These are phyloP conservation scores for Dreissena rostriformis DNA, from an alignment of 1,140 invertebrate genomes.

Conservation along the genomic window DNA sequence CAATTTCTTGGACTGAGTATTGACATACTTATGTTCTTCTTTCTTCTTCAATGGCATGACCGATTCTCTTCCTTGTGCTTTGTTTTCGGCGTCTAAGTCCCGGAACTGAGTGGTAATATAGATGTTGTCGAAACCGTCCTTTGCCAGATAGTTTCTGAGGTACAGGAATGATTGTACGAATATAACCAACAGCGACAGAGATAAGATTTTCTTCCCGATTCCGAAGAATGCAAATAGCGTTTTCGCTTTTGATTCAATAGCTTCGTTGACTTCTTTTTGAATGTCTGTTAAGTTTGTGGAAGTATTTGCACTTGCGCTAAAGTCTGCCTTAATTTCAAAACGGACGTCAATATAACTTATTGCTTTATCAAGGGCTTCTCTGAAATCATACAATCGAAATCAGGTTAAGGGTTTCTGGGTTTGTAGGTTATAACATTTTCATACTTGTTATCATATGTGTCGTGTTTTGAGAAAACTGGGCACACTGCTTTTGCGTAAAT, in stretches of 20 bases:
- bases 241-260: conserved; percentile 19
- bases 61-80: conserved; percentile 3
- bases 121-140: conserved; percentile 54
- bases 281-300: conserved; percentile 9
- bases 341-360: conserved; percentile 44
- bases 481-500: too few species aligned
- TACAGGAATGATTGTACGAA: conserved; percentile 50
- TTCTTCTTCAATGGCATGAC: conserved; percentile 52
- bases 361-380: conserved; percentile 3
- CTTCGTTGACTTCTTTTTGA: conserved; percentile 27
- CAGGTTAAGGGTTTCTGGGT: too few species aligned
- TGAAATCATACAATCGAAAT: not conserved
- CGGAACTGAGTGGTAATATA: conserved; percentile 53
- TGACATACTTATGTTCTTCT: conserved; percentile 46
- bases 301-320: conserved; percentile 11
- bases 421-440: too few species aligned
- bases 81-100: conserved; percentile 29
- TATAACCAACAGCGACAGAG: conserved; percentile 38
- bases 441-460: too few species aligned
- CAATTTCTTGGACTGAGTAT: conserved; percentile 24
- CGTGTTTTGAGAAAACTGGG: too few species aligned
- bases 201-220: conserved; percentile 11
- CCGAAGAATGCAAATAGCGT: not conserved
- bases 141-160: conserved; percentile 45
- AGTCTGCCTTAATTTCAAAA: not conserved